Evolutionary conservation across 2,113 vertebrate species (phyloP).

Genomic region (Trogon melanurus): DNA sequence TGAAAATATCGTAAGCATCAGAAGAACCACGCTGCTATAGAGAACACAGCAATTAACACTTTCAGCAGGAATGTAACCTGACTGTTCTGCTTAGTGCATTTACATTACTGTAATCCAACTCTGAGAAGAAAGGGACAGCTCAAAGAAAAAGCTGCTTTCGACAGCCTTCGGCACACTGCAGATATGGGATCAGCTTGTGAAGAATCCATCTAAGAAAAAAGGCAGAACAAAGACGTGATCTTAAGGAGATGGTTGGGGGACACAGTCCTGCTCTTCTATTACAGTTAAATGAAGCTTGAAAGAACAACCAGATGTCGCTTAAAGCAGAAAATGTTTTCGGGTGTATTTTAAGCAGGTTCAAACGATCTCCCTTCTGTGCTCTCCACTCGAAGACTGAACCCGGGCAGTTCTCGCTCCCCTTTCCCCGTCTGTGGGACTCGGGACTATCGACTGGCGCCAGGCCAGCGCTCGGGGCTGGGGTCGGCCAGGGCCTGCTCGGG

Average conservation of each 20-base stretch:
- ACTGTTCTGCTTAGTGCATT: background rate
- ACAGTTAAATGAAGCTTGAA: background rate
- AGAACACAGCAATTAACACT: accelerated
- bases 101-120: background rate
- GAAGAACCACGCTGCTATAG: background rate
- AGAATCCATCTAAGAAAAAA: background rate
- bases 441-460: accelerated
- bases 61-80: background rate
- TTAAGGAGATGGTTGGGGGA: background rate
- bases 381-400: background rate
- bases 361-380: accelerated
- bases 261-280: accelerated
- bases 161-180: background rate
- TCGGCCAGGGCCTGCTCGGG: accelerated
- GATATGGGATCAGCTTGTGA: accelerated
- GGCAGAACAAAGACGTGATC: accelerated
- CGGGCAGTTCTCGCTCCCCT: background rate
- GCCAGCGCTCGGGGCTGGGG: accelerated
- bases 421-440: accelerated
- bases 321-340: background rate
- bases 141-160: background rate
- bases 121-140: background rate
- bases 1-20: background rate
- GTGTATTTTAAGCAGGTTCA: accelerated
- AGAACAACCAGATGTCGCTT: accelerated